A percentile compares a stretch with the other conserved stretches of the same genome.
Conservation (phyloP, 1,140 invertebrate species). For the Lepidurus arcticus region DNA sequence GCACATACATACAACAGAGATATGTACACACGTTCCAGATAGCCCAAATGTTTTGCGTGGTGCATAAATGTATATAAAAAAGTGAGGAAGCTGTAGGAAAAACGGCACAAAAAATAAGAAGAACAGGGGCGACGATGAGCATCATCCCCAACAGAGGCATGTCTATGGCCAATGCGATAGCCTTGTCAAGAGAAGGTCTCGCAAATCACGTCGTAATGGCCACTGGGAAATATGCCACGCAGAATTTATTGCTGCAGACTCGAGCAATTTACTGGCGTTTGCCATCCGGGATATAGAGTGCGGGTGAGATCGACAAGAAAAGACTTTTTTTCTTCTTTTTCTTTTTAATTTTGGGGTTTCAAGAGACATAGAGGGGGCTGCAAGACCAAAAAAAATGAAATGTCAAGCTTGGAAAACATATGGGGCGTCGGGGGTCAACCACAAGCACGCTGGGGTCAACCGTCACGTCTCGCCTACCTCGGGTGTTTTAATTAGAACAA, state of each 20-base stretch:
- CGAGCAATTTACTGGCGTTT: constrained; percentile 13
- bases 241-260: constrained; percentile 19
- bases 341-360: background rate
- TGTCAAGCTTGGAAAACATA: constrained; percentile 7
- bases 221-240: constrained; percentile 17
- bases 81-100: background rate
- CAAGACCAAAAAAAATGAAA: background rate
- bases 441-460: constrained; percentile 3
- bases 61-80: constrained; percentile 11
- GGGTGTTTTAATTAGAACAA: constrained; percentile 22
- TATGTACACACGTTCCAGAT: background rate
- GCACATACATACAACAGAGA: background rate
- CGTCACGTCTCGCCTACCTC: constrained; percentile 20
- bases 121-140: constrained; percentile 8
- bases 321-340: background rate
- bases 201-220: constrained; percentile 21
- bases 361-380: background rate
- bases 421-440: constrained; percentile 16
- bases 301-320: background rate
- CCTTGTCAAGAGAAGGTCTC: constrained; percentile 13
- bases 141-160: constrained; percentile 18
- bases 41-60: constrained; percentile 13
- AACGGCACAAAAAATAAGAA: background rate
- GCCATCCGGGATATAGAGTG: background rate
- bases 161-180: constrained; percentile 17